Evolutionary conservation across 92 coral and sea anemone species (phyloP).

Genomic region (Epizoanthus stellaris): DNA sequence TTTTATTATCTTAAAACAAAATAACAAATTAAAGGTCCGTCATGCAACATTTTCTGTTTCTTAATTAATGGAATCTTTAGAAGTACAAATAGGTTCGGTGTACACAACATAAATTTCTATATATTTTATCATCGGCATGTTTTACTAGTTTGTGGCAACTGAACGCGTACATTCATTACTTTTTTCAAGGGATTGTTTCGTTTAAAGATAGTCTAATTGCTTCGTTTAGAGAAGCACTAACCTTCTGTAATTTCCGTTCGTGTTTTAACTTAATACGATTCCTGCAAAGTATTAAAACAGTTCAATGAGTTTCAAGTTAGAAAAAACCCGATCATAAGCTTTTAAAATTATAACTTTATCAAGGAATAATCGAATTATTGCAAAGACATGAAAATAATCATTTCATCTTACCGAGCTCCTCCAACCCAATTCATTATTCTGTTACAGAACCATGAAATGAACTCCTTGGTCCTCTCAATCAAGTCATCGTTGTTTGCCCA

Average conservation of each 20-base stretch:
- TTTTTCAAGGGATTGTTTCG: background rate
- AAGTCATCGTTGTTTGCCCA: no score
- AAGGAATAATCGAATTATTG: background rate
- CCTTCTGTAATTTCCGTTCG: slow-evolving; percentile 41
- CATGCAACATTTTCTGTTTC: no score
- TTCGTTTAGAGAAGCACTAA: background rate
- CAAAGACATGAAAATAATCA: background rate
- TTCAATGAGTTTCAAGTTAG: background rate
- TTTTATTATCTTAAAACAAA: no score
- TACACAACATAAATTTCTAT: no score
- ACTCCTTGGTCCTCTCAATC: no score
- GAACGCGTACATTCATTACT: background rate
- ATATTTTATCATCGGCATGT: no score
- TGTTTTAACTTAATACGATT: slow-evolving; percentile 36
- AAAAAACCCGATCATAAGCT: no score
- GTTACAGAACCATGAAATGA: background rate
- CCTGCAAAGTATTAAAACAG: background rate
- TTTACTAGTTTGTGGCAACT: no score
- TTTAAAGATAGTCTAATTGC: background rate
- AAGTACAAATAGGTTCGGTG: no score
- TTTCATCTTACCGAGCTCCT: slow-evolving; percentile 41
- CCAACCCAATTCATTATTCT: slow-evolving; percentile 40
- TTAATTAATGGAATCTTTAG: no score
- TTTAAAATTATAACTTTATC: background rate
- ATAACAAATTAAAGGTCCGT: no score